phyloP scores from a whole-genome alignment of 2,113 vertebrate species.

The Nanger granti region DNA sequence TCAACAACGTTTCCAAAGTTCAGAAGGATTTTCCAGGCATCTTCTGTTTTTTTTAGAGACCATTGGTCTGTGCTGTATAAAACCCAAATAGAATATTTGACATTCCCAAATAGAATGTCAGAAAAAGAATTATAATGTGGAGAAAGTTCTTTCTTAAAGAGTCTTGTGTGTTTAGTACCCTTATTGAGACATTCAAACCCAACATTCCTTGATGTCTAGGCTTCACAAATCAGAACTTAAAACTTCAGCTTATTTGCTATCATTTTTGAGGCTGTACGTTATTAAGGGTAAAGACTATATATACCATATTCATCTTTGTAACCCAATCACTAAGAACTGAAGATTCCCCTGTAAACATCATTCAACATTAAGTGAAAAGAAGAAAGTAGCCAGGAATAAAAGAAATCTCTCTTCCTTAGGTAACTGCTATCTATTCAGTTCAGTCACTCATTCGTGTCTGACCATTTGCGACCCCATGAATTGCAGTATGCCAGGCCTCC shows the following conservation, averaged over 20 bases:
- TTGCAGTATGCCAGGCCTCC: too few species aligned
- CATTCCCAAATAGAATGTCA: not conserved
- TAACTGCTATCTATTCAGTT: not conserved
- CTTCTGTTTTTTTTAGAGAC: not conserved
- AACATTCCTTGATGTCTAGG: not conserved
- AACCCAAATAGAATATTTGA: not conserved
- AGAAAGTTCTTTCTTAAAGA: not conserved
- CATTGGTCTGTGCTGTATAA: not conserved
- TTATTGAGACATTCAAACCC: not conserved
- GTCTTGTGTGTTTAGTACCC: not conserved
- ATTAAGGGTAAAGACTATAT: not conserved
- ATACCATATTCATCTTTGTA: not conserved
- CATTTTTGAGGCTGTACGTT: not conserved
- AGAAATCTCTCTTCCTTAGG: not conserved
- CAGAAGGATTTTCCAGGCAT: not conserved
- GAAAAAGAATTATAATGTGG: not conserved
- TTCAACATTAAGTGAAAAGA: not conserved
- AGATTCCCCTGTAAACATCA: not conserved
- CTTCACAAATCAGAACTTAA: not conserved
- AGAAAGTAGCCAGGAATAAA: not conserved
- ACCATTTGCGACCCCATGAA: not conserved
- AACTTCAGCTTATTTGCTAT: not conserved
- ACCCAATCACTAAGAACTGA: not conserved
- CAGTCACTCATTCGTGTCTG: rapidly evolving
- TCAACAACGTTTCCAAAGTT: conserved; percentile 37